phyloP scores from a whole-genome alignment of 2,888 invertebrate genomes.

The Chrysomela aeneicollis region DNA sequence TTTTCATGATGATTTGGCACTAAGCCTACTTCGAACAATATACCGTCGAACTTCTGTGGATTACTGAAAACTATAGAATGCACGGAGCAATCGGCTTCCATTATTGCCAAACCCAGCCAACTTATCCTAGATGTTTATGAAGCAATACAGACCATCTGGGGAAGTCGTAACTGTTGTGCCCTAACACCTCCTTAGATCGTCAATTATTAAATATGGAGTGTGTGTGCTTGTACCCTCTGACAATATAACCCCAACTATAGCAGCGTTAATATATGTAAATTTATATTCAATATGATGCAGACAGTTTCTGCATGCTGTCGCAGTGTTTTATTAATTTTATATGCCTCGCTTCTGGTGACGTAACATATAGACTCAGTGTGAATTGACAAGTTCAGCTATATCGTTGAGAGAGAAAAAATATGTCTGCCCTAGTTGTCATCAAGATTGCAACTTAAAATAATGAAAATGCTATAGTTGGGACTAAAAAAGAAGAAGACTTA shows the following conservation, averaged over 20 bases:
- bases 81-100: background rate
- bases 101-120: slow-evolving; percentile 47
- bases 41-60: background rate
- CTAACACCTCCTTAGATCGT: slow-evolving; percentile 51
- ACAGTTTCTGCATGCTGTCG: slow-evolving; percentile 29
- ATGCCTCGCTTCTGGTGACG: slow-evolving; percentile 32
- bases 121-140: slow-evolving; percentile 56
- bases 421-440: too few species aligned
- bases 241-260: slow-evolving; percentile 38
- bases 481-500: too few species aligned
- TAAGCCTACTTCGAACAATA: background rate
- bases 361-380: slow-evolving; percentile 11
- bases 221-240: slow-evolving; percentile 33
- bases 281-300: slow-evolving; percentile 45
- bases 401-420: too few species aligned
- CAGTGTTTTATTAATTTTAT: slow-evolving; percentile 44
- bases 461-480: too few species aligned
- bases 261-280: slow-evolving; percentile 47
- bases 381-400: too few species aligned
- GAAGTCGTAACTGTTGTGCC: too few species aligned
- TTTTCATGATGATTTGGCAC: too few species aligned
- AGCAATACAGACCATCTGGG: slow-evolving; percentile 55
- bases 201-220: slow-evolving; percentile 54
- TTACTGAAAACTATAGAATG: background rate
- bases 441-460: too few species aligned